Evolutionary conservation across 2,113 vertebrate genomes (phyloP), one percentile per base, ranked within the genome.

Genomic region (Ariopsis seemanni): DNA sequence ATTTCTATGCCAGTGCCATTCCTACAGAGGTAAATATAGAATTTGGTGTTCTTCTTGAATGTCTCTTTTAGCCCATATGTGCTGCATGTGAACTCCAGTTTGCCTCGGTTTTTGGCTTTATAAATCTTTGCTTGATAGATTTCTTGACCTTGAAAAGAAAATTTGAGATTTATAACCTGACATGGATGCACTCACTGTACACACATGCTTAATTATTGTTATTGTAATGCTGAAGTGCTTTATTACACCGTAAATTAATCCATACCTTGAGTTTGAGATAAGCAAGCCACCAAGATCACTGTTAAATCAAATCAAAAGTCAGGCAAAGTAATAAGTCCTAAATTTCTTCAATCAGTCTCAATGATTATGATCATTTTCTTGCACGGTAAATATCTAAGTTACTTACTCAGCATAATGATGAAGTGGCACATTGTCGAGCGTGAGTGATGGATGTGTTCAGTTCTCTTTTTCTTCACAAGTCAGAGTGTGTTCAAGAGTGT

Each of bases 11-110:
- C 0, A n/a, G 0, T 80, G 1, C 81, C 80, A 18, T 93, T 90
- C 50, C 81, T 92, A 25, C 25, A 88, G 30, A 94, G 89, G 89
- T 92, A 93, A 65, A 94, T 0, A 88, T 0, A 60, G 50, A 89
- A 86, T 1, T 0, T 8, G 12, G 6, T 78, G 50, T 53, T 11
- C 8, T 52, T 78, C 12, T 18, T 0, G 6, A 1, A 5, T 10
- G 0, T 0, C 86, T 86, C 77, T 85, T 87, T 89, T 0, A 74
- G 22, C 53, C 91, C 91, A 87, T 79, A 86, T 18, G 90, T 91
- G 83, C 85, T 93, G 57, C 92, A 93, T 11, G 42, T 92, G n/a
- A 92, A 0, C 53, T 9, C 0, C 17, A 93, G 79, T 67, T 87
- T 75, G 60, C 82, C 83, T 58, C 87, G 85, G 5, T 2, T 69